Base-by-base conservation (phyloP, 2,888 invertebrate species). In the Strigamia maritima region DNA sequence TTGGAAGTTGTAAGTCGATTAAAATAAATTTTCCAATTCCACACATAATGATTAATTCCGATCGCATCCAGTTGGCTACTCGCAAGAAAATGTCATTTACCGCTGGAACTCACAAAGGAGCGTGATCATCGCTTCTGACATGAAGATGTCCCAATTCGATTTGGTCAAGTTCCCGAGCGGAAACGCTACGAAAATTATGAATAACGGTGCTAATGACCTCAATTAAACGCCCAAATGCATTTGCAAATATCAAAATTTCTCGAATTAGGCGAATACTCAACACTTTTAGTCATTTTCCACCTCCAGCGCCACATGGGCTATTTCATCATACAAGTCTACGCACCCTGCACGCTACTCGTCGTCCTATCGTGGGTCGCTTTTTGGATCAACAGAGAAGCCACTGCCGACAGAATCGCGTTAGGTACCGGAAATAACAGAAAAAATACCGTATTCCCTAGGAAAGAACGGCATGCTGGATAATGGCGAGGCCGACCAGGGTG, bases 81-180 rank as follows among this genome's bases (percentile, higher is more conserved):
- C 92, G 79, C 90, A 90, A 26, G 87, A 89, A 80, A 93, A 93
- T 86, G 90, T 93, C 80, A 86, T 92, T 82, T 93, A 93, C 87
- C 88, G 89, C 81, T 93, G 93, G 93, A 92, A 92, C 86, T 87
- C 87, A 80, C 89, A 89, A 76, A 88, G 92, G 60, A 91, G 92
- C 82, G 92, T 94, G 80, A 92, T 91, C 79, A 92, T 92, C 82
- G 92, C 93, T 3, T 90, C 91, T 83, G 93, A 93, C 85, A 93
- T 94, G 91, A 92, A 92, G 86, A 88, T 94, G 84, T 93, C 93
- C 74, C 94, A 94, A 87, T 94, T 94, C 87, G 93, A 93, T 87
- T 88, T 94, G 82, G 91, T 93, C 80, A 91, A 90, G 81, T 91
- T 91, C 82, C 92, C 92, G 40, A 90, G 91, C 38, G 91, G 90